Evolutionary conservation across 2,888 invertebrate species (phyloP).

Genomic region (Uloborus plumipes): DNA sequence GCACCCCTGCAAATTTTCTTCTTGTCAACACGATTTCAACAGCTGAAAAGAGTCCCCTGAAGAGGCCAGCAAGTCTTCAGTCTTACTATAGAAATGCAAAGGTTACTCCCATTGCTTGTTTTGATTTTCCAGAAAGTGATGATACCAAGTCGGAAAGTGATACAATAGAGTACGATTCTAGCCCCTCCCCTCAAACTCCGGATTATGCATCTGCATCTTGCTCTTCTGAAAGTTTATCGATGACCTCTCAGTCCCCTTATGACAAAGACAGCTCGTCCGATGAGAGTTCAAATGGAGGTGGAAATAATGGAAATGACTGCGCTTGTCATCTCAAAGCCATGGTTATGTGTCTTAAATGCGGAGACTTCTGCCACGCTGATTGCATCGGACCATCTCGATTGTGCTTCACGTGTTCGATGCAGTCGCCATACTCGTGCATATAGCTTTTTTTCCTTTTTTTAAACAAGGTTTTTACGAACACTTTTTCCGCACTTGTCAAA

Average conservation of each 20-base stretch:
- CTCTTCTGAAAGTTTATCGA: constrained; percentile 22
- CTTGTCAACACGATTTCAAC: constrained; percentile 16
- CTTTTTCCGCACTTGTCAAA: constrained; percentile 39
- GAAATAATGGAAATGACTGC: constrained; percentile 74
- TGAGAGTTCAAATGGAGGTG: constrained; percentile 16
- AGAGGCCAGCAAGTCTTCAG: constrained; percentile 55
- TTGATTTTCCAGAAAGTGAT: constrained; percentile 51
- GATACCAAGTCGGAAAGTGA: constrained; percentile 40
- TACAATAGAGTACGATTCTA: constrained; percentile 27
- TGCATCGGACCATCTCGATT: constrained; percentile 93
- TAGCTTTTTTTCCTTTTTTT: constrained; percentile 15
- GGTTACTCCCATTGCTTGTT: constrained; percentile 43
- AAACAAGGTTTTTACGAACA: background rate
- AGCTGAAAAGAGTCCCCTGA: constrained; percentile 38
- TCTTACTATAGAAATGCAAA: constrained; percentile 51
- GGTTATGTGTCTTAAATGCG: constrained; percentile 96
- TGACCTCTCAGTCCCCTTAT: constrained; percentile 18
- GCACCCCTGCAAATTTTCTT: constrained; percentile 46
- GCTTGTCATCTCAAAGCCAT: constrained; percentile 94
- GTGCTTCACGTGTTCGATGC: constrained; percentile 73
- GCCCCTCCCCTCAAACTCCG: constrained; percentile 26
- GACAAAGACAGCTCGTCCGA: constrained; percentile 23
- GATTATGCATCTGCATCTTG: constrained; percentile 18
- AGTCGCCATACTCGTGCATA: constrained; percentile 44
- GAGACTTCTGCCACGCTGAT: constrained; percentile 97